phyloP scores from a whole-genome alignment of 37 sponge, comb jelly and placozoan species.

The Diacarnus erythraeanus region DNA sequence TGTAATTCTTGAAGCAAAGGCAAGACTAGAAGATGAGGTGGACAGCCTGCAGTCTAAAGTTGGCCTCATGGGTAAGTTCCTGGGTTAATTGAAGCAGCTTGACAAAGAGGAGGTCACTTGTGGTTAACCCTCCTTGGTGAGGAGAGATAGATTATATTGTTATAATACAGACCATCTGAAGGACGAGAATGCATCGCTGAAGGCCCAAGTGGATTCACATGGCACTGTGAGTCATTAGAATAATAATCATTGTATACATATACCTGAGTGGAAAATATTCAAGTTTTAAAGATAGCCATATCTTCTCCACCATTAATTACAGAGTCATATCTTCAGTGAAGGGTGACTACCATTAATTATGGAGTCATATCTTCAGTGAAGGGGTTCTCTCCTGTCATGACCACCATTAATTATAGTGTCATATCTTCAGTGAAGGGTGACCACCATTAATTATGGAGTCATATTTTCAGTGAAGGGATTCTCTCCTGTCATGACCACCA shows the following conservation, averaged over 20 bases:
- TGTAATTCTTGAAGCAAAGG: conserved; percentile 69
- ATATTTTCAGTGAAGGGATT: too few relatives aligned
- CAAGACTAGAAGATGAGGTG: conserved; percentile 80
- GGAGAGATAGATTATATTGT: not conserved
- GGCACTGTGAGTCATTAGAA: conserved; percentile 41
- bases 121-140: not conserved
- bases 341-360: too few relatives aligned
- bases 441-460: too few relatives aligned
- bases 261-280: not conserved
- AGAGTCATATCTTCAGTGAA: too few relatives aligned
- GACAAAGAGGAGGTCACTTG: not conserved
- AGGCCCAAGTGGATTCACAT: conserved; percentile 62
- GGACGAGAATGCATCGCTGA: conserved; percentile 61
- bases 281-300: too few relatives aligned
- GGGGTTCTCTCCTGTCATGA: too few relatives aligned
- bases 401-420: too few relatives aligned
- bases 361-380: not conserved
- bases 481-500: too few relatives aligned
- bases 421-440: too few relatives aligned
- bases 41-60: conserved; percentile 60
- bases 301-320: too few relatives aligned
- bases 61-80: conserved; percentile 12
- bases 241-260: not conserved
- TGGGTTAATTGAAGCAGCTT: not conserved
- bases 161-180: conserved; percentile 31